Evolutionary conservation across 2,888 invertebrate species (phyloP).

Genomic region (Tyria jacobaeae): DNA sequence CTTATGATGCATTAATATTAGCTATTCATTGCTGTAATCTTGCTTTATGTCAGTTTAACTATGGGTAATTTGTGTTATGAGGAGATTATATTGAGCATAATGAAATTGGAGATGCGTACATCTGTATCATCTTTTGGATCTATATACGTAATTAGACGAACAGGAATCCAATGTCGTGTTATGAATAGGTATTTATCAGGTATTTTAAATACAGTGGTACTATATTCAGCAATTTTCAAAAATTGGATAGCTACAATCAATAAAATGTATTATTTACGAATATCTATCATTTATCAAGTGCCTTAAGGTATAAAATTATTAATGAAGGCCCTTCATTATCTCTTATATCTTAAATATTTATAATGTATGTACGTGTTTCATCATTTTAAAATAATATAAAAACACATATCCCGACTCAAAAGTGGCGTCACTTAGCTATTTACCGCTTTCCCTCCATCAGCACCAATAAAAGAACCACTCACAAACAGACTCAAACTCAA

Average conservation of each 20-base stretch:
- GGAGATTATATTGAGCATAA: neutral
- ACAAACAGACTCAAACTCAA: slow-evolving; percentile 14
- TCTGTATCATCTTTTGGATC: too few relatives aligned
- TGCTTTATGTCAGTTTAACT: neutral
- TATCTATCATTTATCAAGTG: too few relatives aligned
- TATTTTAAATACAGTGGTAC: too few relatives aligned
- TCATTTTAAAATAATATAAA: neutral
- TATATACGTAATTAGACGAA: too few relatives aligned
- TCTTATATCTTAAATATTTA: too few relatives aligned
- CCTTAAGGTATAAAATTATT: too few relatives aligned
- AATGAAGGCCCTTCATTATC: too few relatives aligned
- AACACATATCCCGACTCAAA: neutral
- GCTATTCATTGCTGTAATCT: slow-evolving; percentile 12
- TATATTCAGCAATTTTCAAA: too few relatives aligned
- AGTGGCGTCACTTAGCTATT: slow-evolving; percentile 5
- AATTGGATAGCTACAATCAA: too few relatives aligned
- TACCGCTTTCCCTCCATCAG: neutral
- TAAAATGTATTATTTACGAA: too few relatives aligned
- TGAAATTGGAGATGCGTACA: neutral
- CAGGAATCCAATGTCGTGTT: too few relatives aligned
- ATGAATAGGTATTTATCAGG: too few relatives aligned
- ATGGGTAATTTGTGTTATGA: neutral
- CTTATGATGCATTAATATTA: slow-evolving; percentile 13
- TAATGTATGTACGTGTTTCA: neutral
- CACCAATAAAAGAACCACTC: slow-evolving; percentile 11